Conservation (phyloP, 2,797 vertebrate genomes). For the Salmo trutta region DNA sequence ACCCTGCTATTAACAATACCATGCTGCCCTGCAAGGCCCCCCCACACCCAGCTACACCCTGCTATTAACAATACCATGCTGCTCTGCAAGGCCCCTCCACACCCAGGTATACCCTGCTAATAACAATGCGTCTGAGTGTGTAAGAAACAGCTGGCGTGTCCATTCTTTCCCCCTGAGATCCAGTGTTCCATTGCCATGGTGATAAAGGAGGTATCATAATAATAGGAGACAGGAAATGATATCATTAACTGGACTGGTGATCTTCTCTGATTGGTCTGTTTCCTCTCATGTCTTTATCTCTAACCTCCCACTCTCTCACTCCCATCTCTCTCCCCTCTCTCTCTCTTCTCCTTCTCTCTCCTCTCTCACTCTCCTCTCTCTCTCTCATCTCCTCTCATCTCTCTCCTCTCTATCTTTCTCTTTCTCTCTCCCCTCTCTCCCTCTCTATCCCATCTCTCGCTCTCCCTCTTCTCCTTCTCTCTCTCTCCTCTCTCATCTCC, state of each 20-base stretch:
- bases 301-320: background rate
- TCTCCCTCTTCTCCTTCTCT: background rate
- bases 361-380: background rate
- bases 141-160: background rate
- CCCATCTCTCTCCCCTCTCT: conserved; percentile 9
- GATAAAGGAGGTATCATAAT: conserved; percentile 45
- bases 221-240: conserved; percentile 33
- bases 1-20: too few species aligned
- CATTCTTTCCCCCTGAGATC: conserved; percentile 21
- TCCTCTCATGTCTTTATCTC: background rate
- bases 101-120: conserved; percentile 7
- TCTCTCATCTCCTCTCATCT: background rate
- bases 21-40: conserved; percentile 18
- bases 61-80: background rate
- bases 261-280: background rate
- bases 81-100: conserved; percentile 20
- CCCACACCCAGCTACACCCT: conserved; percentile 14
- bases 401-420: too few species aligned
- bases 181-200: conserved; percentile 40
- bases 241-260: background rate
- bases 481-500: background rate
- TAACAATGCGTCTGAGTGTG: background rate
- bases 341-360: background rate
- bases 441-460: conserved; percentile 7
- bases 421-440: too few species aligned